These are phyloP conservation scores for Anser cygnoides DNA, from an alignment of 2,113 vertebrate species.

Conservation along the genomic window DNA sequence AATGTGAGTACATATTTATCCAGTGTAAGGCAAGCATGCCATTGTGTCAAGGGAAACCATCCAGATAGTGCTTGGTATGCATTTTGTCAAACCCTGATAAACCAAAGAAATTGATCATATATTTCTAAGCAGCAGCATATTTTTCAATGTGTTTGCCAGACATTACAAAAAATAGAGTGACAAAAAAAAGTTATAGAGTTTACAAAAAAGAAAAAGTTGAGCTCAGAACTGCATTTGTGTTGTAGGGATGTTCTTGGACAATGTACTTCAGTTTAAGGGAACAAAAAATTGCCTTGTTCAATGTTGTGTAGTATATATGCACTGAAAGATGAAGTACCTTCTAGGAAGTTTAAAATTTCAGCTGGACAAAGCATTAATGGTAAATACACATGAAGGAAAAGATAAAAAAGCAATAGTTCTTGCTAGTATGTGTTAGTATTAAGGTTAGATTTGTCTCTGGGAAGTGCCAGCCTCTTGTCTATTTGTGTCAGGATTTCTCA, in stretches of 20 bases:
- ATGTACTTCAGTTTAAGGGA: background rate
- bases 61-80: background rate
- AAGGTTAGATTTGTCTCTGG: background rate
- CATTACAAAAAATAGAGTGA: background rate
- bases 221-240: background rate
- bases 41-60: background rate
- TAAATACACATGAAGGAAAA: background rate
- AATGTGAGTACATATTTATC: slow-evolving; percentile 83
- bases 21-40: background rate
- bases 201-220: background rate
- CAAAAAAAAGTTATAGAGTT: background rate
- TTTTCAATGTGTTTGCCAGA: background rate
- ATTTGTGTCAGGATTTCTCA: background rate
- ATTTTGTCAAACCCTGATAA: background rate
- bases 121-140: background rate
- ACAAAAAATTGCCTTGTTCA: background rate
- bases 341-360: background rate
- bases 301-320: rapidly evolving
- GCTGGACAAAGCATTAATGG: background rate
- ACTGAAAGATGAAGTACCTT: background rate
- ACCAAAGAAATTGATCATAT: background rate
- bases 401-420: background rate
- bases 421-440: background rate
- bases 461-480: background rate
- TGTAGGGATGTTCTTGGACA: background rate